Base-by-base conservation (phyloP, 2,113 vertebrate genomes). In the Struthidea cinerea region DNA sequence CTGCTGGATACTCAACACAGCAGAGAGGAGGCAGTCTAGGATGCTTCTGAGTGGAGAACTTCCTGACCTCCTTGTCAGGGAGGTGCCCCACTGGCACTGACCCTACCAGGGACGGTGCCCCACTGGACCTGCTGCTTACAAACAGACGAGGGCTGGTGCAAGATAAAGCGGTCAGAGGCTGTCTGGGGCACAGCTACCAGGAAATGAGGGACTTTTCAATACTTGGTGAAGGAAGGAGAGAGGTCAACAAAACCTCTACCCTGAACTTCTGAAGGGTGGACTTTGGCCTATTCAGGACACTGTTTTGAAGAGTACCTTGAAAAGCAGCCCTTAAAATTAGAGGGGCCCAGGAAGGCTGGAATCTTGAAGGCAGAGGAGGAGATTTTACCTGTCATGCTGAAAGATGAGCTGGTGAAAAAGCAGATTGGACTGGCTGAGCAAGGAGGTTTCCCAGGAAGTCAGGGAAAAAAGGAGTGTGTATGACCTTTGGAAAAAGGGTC, bases 41-140 rank as follows among this genome's bases (percentile, higher is more conserved):
- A 53, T 13, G 12, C 28, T 61, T 12, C n/a, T 24, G 24, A 13
- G 28, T 47, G 79, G 12, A 79, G 47, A 41, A 39, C 13, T 41
- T n/a, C n/a, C 10, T 13, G 19, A 24, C n/a, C 19, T 53, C 12
- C 12, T 61, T 28, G 8, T 61, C 16, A n/a, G 6, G 9, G 14
- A 61, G 18, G 18, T 39, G 19, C 15, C 15, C 27, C 22, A 14
- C 17, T 42, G 73, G 11, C n/a, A 27, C 9, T 26, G 26, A 44
- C 18, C 6, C 9, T 44, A 15, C 4, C 15, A 19, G 39, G 21
- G 17, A 22, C 1, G 0, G 15, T 46, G 53, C 9, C 27, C 23
- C 28, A 13, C 28, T 61, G n/a, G n/a, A 47, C 18, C 28, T 78
- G 41, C n/a, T 63, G 24, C 13, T 24, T 78, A 14, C 16, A 46